Evolutionary conservation across 1,140 invertebrate species (phyloP).

Genomic region (Bombus breviceps): DNA sequence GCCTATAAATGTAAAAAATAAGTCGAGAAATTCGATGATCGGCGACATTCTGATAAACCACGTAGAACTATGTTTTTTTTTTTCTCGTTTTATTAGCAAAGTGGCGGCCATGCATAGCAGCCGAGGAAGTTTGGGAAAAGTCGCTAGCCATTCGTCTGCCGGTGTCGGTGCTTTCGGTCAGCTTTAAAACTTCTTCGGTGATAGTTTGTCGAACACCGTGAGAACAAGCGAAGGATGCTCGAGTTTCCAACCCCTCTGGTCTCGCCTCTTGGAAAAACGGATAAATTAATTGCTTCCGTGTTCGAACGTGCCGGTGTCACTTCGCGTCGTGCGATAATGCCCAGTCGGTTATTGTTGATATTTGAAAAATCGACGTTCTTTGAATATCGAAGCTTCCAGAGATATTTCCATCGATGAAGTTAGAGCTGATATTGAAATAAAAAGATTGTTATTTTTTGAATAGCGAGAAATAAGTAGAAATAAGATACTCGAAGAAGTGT

Average conservation of each 20-base stretch:
- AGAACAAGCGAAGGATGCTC: constrained; percentile 58
- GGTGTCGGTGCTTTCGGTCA: constrained; percentile 59
- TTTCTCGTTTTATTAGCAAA: constrained; percentile 20
- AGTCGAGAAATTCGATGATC: constrained; percentile 31
- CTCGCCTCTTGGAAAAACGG: neutral
- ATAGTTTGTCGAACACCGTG: constrained; percentile 65
- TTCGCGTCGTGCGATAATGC: neutral
- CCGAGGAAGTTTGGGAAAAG: constrained; percentile 48
- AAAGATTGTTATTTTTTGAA: too few relatives aligned
- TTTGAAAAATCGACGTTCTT: too few relatives aligned
- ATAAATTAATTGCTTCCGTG: constrained; percentile 16
- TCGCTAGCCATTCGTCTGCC: constrained; percentile 60
- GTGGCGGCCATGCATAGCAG: constrained; percentile 51
- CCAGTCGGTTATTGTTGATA: neutral
- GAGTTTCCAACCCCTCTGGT: constrained; percentile 11
- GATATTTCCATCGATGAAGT: too few relatives aligned
- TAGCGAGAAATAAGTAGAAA: too few relatives aligned
- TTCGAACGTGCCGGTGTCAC: constrained; percentile 30
- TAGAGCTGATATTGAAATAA: too few relatives aligned
- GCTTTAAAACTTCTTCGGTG: constrained; percentile 67
- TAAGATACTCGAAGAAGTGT: too few relatives aligned
- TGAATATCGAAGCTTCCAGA: too few relatives aligned
- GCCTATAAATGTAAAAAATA: neutral
- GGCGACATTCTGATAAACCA: constrained; percentile 15
- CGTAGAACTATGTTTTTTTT: neutral